These are phyloP conservation scores for Kradibia gibbosae DNA, from an alignment of 1,140 invertebrate genomes.

Conservation along the genomic window DNA sequence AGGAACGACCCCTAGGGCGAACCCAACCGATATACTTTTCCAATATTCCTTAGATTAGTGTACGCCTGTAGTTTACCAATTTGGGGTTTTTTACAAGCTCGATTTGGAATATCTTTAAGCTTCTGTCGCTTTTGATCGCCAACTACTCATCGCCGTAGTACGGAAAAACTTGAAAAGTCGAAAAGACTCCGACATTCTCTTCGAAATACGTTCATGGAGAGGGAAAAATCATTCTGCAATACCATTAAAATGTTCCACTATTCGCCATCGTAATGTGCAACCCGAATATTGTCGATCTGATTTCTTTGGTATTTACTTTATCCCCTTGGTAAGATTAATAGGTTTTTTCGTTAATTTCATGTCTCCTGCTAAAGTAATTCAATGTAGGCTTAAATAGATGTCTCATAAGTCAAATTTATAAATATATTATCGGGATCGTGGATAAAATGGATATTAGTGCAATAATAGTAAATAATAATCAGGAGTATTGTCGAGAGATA, in stretches of 20 bases:
- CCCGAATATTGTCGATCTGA: background rate
- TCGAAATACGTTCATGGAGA: conserved; percentile 6
- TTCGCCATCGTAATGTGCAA: background rate
- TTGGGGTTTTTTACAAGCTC: background rate
- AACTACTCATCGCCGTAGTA: background rate
- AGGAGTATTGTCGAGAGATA: background rate
- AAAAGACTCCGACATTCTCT: background rate
- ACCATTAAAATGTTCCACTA: background rate
- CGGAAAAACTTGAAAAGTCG: background rate
- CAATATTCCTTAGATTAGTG: background rate
- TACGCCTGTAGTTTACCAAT: background rate
- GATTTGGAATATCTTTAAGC: background rate
- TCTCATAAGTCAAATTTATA: background rate
- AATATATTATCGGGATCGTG: background rate
- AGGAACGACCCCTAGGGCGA: background rate
- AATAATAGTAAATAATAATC: background rate
- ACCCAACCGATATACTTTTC: background rate
- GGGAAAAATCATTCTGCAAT: conserved; percentile 17
- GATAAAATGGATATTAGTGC: background rate
- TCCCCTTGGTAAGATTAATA: background rate
- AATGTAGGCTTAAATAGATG: background rate
- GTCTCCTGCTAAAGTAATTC: background rate
- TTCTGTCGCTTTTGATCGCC: background rate
- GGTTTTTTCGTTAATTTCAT: background rate
- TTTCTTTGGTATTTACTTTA: background rate